Evolutionary conservation across 2,113 vertebrate genomes (phyloP).

Genomic region (Athene noctua): DNA sequence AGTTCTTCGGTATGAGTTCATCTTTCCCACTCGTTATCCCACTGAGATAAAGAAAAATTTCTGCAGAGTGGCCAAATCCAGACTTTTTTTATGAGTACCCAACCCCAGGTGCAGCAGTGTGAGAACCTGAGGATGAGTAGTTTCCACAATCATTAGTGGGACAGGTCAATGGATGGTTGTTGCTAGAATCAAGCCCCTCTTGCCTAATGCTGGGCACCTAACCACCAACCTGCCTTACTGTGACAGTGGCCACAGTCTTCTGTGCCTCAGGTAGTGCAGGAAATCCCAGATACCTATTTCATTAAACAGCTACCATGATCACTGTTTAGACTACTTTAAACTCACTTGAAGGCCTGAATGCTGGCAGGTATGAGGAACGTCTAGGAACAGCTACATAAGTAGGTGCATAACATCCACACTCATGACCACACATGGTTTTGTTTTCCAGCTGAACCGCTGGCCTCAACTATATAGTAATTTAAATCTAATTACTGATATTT

Average conservation of each 20-base stretch:
- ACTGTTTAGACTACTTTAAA: not conserved
- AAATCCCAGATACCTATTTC: not conserved
- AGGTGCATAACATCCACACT: not conserved
- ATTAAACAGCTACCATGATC: not conserved
- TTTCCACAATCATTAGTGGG: not conserved
- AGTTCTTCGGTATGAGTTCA: not conserved
- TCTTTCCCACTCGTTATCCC: not conserved
- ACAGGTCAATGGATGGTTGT: not conserved
- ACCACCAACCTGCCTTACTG: rapidly evolving
- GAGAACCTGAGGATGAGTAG: not conserved
- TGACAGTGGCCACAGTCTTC: not conserved
- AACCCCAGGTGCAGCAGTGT: not conserved
- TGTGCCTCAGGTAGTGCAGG: not conserved
- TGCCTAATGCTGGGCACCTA: not conserved
- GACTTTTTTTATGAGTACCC: not conserved
- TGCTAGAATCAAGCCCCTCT: not conserved
- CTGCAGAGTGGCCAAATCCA: not conserved
- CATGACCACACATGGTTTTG: rapidly evolving
- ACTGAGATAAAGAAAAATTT: not conserved
- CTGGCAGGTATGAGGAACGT: not conserved
- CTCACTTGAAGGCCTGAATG: not conserved
- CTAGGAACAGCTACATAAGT: not conserved
- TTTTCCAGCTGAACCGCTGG: not conserved
- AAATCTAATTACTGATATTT: not conserved
- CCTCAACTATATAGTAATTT: not conserved